Percentiles rank a stretch among this genome's conserved stretches.
Conservation (phyloP, 2,113 vertebrate species). For the Sturnus vulgaris region DNA sequence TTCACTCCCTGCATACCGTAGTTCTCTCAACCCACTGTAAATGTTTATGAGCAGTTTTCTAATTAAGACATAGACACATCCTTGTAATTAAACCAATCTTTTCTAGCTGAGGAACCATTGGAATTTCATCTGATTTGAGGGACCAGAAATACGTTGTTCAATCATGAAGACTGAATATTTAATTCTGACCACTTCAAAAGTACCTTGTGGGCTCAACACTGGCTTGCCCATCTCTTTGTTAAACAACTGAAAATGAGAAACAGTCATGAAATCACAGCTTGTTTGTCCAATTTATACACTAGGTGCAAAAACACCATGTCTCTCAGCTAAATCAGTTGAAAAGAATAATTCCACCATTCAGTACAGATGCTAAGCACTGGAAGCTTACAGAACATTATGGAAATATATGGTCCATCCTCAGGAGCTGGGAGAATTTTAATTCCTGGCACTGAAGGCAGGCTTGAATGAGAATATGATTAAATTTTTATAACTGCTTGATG, state of each 20-base stretch:
- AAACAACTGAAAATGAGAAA: slow-evolving; percentile 17
- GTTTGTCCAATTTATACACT: neutral
- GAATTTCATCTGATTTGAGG: neutral
- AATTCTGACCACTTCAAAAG: neutral
- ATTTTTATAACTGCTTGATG: slow-evolving; percentile 48
- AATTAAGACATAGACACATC: neutral
- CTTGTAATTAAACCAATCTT: neutral
- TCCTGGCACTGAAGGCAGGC: slow-evolving; percentile 37
- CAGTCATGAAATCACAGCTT: neutral
- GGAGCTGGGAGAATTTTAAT: slow-evolving; percentile 31
- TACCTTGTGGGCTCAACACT: neutral
- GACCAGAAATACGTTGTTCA: neutral
- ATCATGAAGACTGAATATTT: neutral
- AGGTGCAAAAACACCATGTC: neutral
- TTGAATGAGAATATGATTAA: slow-evolving; percentile 56
- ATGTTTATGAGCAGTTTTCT: neutral
- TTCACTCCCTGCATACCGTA: neutral
- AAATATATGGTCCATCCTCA: slow-evolving; percentile 43
- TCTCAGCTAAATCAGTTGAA: slow-evolving; percentile 28
- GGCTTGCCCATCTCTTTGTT: neutral
- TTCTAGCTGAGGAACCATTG: neutral
- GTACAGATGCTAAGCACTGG: neutral
- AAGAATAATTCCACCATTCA: neutral
- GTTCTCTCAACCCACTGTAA: neutral
- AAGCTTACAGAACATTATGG: slow-evolving; percentile 33